These are phyloP conservation scores for Panagrolaimus sp. DNA, from an alignment of 1,140 invertebrate genomes.

Conservation along the genomic window DNA sequence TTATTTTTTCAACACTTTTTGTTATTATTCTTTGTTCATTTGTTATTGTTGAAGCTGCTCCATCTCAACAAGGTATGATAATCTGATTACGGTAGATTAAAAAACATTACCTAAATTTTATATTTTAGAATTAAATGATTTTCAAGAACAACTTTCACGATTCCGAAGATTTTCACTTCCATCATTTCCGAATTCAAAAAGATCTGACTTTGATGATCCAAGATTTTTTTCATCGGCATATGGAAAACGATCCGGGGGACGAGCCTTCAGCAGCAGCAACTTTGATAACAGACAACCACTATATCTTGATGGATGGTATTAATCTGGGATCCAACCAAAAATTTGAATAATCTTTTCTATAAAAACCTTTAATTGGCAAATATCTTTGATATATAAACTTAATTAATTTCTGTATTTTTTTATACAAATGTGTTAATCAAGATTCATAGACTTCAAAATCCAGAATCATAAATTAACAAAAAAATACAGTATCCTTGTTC, in stretches of 20 bases:
- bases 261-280: neutral
- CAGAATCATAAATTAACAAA: too few relatives aligned
- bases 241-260: conserved; percentile 1
- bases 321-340: neutral
- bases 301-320: neutral
- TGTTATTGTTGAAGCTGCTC: too few relatives aligned
- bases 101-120: too few relatives aligned
- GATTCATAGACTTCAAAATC: too few relatives aligned
- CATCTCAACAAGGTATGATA: too few relatives aligned
- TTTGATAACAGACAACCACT: neutral
- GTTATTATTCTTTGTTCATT: too few relatives aligned
- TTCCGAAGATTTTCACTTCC: conserved; percentile 4
- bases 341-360: conserved; percentile 1
- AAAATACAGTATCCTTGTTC: neutral
- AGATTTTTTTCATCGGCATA: conserved; percentile 1
- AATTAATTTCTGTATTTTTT: neutral
- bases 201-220: neutral
- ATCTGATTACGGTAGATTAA: too few relatives aligned
- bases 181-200: neutral
- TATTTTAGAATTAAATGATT: neutral
- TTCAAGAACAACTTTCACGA: neutral
- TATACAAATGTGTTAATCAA: conserved; percentile 1
- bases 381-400: neutral
- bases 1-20: too few relatives aligned
- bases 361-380: neutral